phyloP scores from a whole-genome alignment of 2,113 vertebrate species.

The Tyrannus savana region DNA sequence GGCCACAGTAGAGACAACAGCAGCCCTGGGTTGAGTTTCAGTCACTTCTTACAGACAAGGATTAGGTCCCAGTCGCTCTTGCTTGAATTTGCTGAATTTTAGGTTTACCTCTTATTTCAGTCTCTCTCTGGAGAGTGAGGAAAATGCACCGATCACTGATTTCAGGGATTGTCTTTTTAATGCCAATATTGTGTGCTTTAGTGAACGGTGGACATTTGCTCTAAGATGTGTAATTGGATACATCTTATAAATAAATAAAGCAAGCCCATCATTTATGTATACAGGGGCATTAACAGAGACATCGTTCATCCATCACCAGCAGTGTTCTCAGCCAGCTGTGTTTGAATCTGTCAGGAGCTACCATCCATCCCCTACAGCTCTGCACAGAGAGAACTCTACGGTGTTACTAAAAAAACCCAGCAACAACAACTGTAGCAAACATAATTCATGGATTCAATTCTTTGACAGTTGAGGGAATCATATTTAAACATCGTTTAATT shows the following conservation, averaged over 20 bases:
- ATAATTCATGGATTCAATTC: slow-evolving; percentile 22
- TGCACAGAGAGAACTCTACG: slow-evolving; percentile 5
- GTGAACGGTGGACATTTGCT: slow-evolving; percentile 12
- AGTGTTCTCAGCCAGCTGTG: slow-evolving; percentile 34
- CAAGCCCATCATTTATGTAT: slow-evolving; percentile 55
- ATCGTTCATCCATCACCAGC: slow-evolving; percentile 48
- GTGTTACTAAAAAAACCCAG: neutral
- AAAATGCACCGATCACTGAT: neutral
- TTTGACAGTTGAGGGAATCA: slow-evolving; percentile 30
- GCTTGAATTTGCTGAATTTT: neutral
- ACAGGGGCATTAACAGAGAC: slow-evolving; percentile 54
- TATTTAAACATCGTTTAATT: slow-evolving; percentile 42
- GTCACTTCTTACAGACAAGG: neutral
- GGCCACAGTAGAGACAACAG: neutral
- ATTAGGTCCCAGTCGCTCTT: neutral
- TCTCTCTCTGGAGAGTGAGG: neutral
- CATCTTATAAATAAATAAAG: slow-evolving; percentile 62
- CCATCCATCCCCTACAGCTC: slow-evolving; percentile 32
- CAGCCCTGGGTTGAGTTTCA: fast-evolving
- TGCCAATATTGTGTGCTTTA: slow-evolving; percentile 5
- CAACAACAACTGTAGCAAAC: slow-evolving; percentile 14
- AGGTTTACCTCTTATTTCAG: neutral
- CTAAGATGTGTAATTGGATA: slow-evolving; percentile 37
- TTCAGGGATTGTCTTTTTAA: slow-evolving; percentile 7
- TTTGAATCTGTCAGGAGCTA: slow-evolving; percentile 32